Evolutionary conservation across 2,113 vertebrate genomes (phyloP).

Genomic region (Arizona elegans): DNA sequence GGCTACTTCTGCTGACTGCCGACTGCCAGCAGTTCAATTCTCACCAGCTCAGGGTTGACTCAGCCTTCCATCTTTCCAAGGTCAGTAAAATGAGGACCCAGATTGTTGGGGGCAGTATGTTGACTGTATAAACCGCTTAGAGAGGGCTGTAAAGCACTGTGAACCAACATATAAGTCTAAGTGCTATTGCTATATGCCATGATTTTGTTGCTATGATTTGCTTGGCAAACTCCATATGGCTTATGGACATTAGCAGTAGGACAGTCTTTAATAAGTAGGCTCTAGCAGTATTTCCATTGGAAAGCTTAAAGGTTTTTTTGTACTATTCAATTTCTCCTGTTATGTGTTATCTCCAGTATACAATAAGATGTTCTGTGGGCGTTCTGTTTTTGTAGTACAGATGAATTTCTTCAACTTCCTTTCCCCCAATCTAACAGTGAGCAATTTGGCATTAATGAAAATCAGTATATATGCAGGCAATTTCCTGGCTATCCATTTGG

Average conservation of each 20-base stretch:
- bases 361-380: neutral
- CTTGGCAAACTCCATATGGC: neutral
- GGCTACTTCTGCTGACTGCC: too few species aligned
- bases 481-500: neutral
- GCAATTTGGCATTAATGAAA: neutral
- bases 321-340: neutral
- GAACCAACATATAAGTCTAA: too few species aligned
- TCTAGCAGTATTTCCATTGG: neutral
- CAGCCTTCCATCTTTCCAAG: too few species aligned
- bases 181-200: neutral
- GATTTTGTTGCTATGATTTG: neutral
- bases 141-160: too few species aligned
- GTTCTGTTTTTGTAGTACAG: neutral
- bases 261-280: neutral
- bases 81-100: too few species aligned
- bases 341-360: neutral
- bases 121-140: too few species aligned
- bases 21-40: too few species aligned
- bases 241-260: neutral
- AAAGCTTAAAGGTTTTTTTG: neutral
- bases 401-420: neutral
- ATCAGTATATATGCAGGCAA: neutral
- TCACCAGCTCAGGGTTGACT: too few species aligned
- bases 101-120: too few species aligned
- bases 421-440: neutral